A percentile compares a stretch with the other conserved stretches of the same genome.
These are phyloP conservation scores for Cynoglossus semilaevis DNA, from an alignment of 2,113 vertebrate genomes.

Conservation along the genomic window DNA sequence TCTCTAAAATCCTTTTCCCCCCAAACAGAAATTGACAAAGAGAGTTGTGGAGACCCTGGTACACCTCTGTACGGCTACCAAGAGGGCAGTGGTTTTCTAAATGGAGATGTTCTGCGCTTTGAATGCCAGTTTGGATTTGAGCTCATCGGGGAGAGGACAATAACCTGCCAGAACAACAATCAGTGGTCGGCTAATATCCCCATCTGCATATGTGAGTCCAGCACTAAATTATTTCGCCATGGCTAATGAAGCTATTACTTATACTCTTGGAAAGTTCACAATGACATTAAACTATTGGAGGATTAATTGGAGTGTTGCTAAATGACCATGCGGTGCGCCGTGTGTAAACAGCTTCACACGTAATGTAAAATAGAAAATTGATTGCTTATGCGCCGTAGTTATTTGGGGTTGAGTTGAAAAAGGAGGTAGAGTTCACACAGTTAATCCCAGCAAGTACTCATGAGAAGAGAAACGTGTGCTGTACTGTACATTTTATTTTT, in stretches of 20 bases:
- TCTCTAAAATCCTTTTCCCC: conserved; percentile 2
- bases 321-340: conserved; percentile 28
- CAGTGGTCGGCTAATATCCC: conserved; percentile 99
- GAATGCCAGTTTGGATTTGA: conserved; percentile 98
- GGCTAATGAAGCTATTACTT: conserved; percentile 54
- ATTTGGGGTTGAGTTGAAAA: conserved; percentile 7
- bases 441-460: not conserved
- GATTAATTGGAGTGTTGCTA: conserved; percentile 49
- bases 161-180: conserved; percentile 98
- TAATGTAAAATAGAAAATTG: conserved; percentile 31
- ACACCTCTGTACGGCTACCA: conserved; percentile 93
- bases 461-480: conserved; percentile 7
- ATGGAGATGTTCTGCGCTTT: conserved; percentile 90
- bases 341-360: conserved; percentile 30
- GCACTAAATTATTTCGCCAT: conserved; percentile 23
- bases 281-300: conserved; percentile 39
- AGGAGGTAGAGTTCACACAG: not conserved
- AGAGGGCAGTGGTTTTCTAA: conserved; percentile 93
- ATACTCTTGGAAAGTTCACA: conserved; percentile 49
- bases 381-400: conserved; percentile 22
- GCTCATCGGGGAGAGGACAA: conserved; percentile 94
- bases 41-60: conserved; percentile 96
- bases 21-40: conserved; percentile 93
- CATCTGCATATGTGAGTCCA: conserved; percentile 96
- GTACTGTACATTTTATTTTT: conserved; percentile 7